Percentiles rank a stretch among this genome's conserved stretches.
Evolutionary conservation across 2,797 vertebrate genomes (phyloP).

Genomic region (Sus cebifrons): DNA sequence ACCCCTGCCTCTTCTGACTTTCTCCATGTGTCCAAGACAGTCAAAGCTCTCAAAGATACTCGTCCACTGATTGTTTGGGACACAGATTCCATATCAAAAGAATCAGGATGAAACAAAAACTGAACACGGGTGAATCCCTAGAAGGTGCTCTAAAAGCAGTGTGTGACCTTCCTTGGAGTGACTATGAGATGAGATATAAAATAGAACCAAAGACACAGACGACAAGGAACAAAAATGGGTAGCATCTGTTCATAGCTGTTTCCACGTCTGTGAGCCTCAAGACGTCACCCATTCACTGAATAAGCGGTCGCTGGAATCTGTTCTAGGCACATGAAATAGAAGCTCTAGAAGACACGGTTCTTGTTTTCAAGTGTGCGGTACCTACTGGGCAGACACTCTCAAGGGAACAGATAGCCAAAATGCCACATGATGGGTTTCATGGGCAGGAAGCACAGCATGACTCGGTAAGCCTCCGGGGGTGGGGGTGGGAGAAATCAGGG

Average conservation of each 20-base stretch:
- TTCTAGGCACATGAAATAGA: not conserved
- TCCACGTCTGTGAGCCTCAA: not conserved
- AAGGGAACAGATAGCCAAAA: not conserved
- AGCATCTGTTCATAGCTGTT: not conserved
- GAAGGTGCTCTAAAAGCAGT: not conserved
- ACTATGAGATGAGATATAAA: not conserved
- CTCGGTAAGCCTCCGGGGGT: not conserved
- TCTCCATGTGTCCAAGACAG: not conserved
- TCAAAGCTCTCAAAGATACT: conserved; percentile 10
- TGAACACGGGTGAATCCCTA: not conserved
- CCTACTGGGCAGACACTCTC: not conserved
- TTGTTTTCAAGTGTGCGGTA: not conserved
- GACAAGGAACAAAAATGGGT: not conserved
- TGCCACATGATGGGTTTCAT: not conserved
- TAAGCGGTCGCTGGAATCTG: not conserved
- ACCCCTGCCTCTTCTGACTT: not conserved
- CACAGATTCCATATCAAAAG: not conserved
- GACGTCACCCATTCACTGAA: not conserved
- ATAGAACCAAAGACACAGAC: not conserved
- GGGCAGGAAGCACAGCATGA: not conserved
- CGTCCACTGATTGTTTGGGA: not conserved
- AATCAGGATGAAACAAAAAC: not conserved
- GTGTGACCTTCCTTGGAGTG: not conserved
- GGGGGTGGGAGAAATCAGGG: not conserved
- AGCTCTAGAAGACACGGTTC: not conserved